phyloP scores from a whole-genome alignment of 2,113 vertebrate species.

The Helogale parvula region DNA sequence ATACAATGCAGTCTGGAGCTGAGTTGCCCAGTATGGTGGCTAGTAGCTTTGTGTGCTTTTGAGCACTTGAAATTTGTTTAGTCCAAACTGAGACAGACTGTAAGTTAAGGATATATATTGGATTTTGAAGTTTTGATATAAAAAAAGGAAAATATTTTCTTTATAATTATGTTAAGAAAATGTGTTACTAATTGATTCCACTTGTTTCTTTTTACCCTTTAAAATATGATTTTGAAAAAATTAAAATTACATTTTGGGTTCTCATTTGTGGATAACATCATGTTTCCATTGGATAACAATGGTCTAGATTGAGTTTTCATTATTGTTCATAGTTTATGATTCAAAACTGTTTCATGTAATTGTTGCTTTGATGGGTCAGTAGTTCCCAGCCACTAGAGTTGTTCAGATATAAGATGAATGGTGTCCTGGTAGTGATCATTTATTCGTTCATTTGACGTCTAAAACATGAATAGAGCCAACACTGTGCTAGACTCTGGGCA shows the following conservation, averaged over 20 bases:
- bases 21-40: background rate
- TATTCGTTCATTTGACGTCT: background rate
- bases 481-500: background rate
- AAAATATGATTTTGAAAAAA: background rate
- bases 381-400: background rate
- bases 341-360: background rate
- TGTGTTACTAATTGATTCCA: background rate
- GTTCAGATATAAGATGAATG: background rate
- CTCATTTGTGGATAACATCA: background rate
- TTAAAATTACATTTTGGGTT: background rate
- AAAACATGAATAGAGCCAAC: background rate
- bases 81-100: background rate
- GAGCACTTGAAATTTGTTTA: background rate
- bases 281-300: background rate
- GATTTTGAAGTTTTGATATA: background rate
- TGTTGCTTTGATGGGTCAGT: background rate
- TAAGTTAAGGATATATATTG: background rate
- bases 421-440: background rate
- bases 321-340: background rate
- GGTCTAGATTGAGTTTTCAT: background rate
- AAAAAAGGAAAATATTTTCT: conserved; percentile 1
- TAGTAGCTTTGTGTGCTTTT: background rate
- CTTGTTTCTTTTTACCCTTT: background rate
- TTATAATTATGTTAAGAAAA: conserved; percentile 10
- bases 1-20: background rate